Base-by-base conservation (phyloP, 2,113 vertebrate genomes). In the Rhegmatorhina hoffmannsi region DNA sequence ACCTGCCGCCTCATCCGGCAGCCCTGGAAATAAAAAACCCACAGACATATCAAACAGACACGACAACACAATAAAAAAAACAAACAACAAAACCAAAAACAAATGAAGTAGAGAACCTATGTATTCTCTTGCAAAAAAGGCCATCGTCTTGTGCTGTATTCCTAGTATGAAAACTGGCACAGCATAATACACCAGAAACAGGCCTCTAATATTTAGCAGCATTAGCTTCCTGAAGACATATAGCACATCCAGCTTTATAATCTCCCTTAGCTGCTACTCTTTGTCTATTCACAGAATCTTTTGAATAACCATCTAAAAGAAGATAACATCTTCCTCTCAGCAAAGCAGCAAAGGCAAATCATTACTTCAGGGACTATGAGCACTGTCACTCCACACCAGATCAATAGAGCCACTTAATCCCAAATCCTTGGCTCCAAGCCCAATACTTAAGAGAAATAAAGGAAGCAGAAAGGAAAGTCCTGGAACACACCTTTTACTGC, bases 1-100 rank as follows among this genome's bases (percentile, higher is more conserved):
- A 60, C 77, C 85, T 98, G 98, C 19, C 89, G 72, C 59, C 94
- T 98, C 86, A 85, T 59, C 70, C 49, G 84, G 16, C 0, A 43
- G 68, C 69, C 92, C 98, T 98, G 89, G 15, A 81, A 84, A 82
- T 44, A 72, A 90, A 84, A 55, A 9, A 1, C 8, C 28, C 72
- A 47, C 24, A 62, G 46, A 43, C 7, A 28, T 29, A 63, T 63
- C 43, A 91, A 67, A 77, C 9, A 13, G 29, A 33, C 17, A 26
- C 7, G 40, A 52, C 23, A 84, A 62, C 63, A 69, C 19, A 33
- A 38, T 34, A 6, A 24, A 50, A 44, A 66, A 18, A 10, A 17
- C 5, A n/a, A n/a, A n/a, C n/a, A n/a, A n/a, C n/a, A n/a, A n/a
- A 40, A 40, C 9, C 36, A 2, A 36, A 26, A 3, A 6, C 47